phyloP scores from a whole-genome alignment of 2,888 invertebrate species.

The Cheilosia urbana region DNA sequence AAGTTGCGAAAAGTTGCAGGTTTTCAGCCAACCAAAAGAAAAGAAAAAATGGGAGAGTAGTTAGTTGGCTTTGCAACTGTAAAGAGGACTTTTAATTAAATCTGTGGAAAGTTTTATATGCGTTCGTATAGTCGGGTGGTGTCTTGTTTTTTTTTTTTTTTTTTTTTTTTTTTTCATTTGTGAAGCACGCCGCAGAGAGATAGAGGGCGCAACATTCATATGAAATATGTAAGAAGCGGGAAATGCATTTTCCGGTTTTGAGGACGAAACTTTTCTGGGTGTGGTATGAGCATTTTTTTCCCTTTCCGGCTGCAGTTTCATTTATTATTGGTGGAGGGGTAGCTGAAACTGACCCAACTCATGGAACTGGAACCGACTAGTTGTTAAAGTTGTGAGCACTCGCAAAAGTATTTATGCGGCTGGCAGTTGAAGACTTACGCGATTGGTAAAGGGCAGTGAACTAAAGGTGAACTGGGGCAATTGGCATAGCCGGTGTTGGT shows the following conservation, averaged over 20 bases:
- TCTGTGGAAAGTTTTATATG: conserved; percentile 53
- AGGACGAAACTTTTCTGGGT: conserved; percentile 41
- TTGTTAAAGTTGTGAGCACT: conserved; percentile 23
- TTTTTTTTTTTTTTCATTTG: no score
- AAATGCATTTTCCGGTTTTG: conserved; percentile 10
- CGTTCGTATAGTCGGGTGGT: conserved; percentile 16
- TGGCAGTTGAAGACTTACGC: background rate
- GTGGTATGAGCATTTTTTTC: conserved; percentile 11
- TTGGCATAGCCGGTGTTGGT: no score
- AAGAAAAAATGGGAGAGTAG: conserved; percentile 2
- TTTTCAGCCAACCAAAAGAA: background rate
- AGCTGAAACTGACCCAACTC: background rate
- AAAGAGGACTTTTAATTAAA: conserved; percentile 65
- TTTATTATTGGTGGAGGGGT: conserved; percentile 5
- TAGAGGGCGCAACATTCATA: conserved; percentile 19
- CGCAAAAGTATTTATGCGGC: background rate
- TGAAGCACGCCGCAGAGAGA: background rate
- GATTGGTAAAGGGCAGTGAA: background rate
- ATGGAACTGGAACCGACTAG: conserved; percentile 41
- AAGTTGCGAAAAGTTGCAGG: conserved; percentile 33
- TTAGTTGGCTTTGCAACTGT: conserved; percentile 31
- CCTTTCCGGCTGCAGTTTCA: background rate
- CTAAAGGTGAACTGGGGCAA: background rate
- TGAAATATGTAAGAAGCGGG: conserved; percentile 27
- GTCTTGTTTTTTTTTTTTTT: conserved; percentile 5